Evolutionary conservation across 2,797 vertebrate genomes (phyloP).

Genomic region (Triplophysa bombifrons): DNA sequence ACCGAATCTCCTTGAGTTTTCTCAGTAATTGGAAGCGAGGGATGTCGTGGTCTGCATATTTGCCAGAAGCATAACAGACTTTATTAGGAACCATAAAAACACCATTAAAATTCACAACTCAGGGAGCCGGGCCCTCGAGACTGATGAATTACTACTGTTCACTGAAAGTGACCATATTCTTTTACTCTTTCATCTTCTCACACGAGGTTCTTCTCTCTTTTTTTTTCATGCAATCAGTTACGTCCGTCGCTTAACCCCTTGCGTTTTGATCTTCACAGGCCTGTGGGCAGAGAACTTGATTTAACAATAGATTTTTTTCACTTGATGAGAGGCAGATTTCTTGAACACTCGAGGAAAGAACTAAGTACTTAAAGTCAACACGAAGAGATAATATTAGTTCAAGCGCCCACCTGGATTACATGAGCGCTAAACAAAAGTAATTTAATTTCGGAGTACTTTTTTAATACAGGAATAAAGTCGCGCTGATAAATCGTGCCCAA

Average conservation of each 20-base stretch:
- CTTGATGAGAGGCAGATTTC: background rate
- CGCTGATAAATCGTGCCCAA: background rate
- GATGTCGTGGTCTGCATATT: slow-evolving; percentile 80
- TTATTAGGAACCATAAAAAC: slow-evolving; percentile 84
- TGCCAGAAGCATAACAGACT: slow-evolving; percentile 79
- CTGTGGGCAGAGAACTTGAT: slow-evolving; percentile 27
- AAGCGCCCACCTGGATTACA: background rate
- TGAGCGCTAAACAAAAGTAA: background rate
- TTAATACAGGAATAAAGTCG: background rate
- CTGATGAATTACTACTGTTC: slow-evolving; percentile 82
- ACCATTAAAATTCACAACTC: slow-evolving; percentile 83
- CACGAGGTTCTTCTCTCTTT: slow-evolving; percentile 28
- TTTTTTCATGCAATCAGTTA: slow-evolving; percentile 31
- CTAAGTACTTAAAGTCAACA: slow-evolving; percentile 17
- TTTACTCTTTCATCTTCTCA: slow-evolving; percentile 46
- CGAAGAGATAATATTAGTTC: background rate
- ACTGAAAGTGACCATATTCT: slow-evolving; percentile 77
- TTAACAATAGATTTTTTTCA: slow-evolving; percentile 16
- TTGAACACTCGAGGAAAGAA: slow-evolving; percentile 4
- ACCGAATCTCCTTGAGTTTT: slow-evolving; percentile 71
- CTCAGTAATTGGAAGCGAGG: slow-evolving; percentile 77
- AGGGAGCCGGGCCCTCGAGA: slow-evolving; percentile 76
- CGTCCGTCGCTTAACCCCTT: slow-evolving; percentile 23
- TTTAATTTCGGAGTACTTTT: background rate
- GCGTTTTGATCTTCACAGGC: slow-evolving; percentile 32